These are phyloP conservation scores for Lepidurus packardi DNA, from an alignment of 1,140 invertebrate species.

Conservation along the genomic window DNA sequence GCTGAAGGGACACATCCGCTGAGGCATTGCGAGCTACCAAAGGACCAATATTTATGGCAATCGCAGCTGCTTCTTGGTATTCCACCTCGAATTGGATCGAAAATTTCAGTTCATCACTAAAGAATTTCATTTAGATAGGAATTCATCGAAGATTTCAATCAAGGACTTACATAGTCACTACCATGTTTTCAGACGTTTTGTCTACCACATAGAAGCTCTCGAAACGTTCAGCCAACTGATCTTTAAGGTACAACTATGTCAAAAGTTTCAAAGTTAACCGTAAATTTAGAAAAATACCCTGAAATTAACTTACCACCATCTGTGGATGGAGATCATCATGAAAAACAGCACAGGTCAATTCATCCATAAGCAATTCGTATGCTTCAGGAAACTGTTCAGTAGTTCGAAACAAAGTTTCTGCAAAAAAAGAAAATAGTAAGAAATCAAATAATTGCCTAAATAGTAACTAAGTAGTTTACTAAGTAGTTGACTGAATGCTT, in stretches of 20 bases:
- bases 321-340: neutral
- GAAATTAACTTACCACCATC: neutral
- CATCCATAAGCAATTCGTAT: neutral
- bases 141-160: neutral
- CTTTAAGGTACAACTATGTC: neutral
- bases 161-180: neutral
- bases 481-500: too few species aligned
- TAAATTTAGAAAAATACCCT: too few species aligned
- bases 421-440: too few species aligned
- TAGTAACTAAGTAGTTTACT: too few species aligned
- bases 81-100: neutral
- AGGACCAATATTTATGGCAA: neutral
- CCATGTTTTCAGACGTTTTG: neutral
- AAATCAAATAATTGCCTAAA: too few species aligned
- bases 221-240: neutral
- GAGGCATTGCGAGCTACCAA: neutral
- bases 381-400: constrained; percentile 6
- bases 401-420: neutral
- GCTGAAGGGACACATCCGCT: neutral
- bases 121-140: neutral
- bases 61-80: neutral
- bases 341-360: neutral
- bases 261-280: too few species aligned
- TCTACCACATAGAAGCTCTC: neutral
- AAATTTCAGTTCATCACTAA: neutral